Percentiles rank a stretch among this genome's conserved stretches.
Conservation (phyloP, 2,113 vertebrate species). For the Rostratula benghalensis region DNA sequence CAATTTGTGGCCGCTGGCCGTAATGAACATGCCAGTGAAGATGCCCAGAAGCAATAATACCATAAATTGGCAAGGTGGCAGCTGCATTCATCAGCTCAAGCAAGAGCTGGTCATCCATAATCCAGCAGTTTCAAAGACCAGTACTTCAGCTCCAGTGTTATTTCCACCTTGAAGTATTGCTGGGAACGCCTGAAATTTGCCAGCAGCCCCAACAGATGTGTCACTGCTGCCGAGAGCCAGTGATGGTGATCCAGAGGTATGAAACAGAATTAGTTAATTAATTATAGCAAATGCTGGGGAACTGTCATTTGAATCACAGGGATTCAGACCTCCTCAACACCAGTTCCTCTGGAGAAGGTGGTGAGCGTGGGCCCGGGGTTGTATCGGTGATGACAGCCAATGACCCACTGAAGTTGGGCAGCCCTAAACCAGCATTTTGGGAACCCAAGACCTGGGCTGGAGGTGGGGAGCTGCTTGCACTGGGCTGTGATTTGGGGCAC, state of each 20-base stretch:
- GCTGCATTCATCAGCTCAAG: constrained; percentile 37
- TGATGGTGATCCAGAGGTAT: background rate
- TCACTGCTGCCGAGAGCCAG: constrained; percentile 2
- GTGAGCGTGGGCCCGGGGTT: accelerated
- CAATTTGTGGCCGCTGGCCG: background rate
- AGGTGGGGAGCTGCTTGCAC: background rate
- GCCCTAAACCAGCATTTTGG: background rate
- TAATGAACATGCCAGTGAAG: background rate
- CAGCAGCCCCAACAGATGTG: constrained; percentile 2
- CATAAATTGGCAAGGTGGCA: constrained; percentile 23
- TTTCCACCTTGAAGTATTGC: background rate
- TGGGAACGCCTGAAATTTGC: background rate
- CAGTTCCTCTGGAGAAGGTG: background rate
- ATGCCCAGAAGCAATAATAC: constrained; percentile 33
- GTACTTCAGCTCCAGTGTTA: background rate
- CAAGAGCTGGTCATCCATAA: constrained; percentile 32
- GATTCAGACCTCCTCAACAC: background rate
- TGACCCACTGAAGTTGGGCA: background rate
- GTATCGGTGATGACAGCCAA: background rate
- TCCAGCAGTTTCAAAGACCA: background rate
- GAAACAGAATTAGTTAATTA: background rate
- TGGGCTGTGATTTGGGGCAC: background rate
- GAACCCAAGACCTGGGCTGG: background rate
- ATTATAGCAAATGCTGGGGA: background rate
- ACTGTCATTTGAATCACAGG: background rate